Conservation (phyloP, 2,113 vertebrate species). For the Anarrhichthys ocellatus region DNA sequence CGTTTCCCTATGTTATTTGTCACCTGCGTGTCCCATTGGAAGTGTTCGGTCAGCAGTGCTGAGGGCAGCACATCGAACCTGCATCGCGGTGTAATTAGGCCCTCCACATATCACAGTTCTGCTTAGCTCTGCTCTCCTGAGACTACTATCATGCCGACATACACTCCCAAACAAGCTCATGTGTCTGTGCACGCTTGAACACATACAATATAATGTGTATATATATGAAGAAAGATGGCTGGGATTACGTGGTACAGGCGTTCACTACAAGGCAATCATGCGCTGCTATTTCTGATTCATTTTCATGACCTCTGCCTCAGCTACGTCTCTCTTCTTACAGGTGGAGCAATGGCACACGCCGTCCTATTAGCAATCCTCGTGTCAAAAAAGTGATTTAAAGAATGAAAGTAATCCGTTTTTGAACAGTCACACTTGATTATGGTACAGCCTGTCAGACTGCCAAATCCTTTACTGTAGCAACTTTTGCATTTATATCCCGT, state of each 20-base stretch:
- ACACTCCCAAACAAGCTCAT: constrained; percentile 14
- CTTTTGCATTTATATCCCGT: constrained; percentile 26
- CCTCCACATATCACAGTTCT: constrained; percentile 63
- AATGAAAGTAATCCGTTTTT: constrained; percentile 37
- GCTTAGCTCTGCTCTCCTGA: constrained; percentile 74
- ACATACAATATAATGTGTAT: neutral
- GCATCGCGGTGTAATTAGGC: constrained; percentile 70
- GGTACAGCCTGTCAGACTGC: constrained; percentile 23
- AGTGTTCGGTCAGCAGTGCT: constrained; percentile 74
- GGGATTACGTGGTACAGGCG: neutral
- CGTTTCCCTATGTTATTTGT: constrained; percentile 57
- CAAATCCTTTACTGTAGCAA: constrained; percentile 32
- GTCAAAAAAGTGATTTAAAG: constrained; percentile 32
- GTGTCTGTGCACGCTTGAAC: neutral
- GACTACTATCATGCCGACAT: constrained; percentile 65
- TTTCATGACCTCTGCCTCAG: neutral
- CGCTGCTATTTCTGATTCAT: neutral
- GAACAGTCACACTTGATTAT: constrained; percentile 25
- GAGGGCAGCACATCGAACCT: constrained; percentile 71
- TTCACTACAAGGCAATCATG: neutral
- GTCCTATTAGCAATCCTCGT: constrained; percentile 6
- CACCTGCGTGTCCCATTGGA: constrained; percentile 71
- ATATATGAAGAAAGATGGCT: neutral
- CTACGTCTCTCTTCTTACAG: constrained; percentile 6
- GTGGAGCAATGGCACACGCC: neutral